Evolutionary conservation across 2,888 invertebrate species (phyloP).

Genomic region (Pammene aurita): DNA sequence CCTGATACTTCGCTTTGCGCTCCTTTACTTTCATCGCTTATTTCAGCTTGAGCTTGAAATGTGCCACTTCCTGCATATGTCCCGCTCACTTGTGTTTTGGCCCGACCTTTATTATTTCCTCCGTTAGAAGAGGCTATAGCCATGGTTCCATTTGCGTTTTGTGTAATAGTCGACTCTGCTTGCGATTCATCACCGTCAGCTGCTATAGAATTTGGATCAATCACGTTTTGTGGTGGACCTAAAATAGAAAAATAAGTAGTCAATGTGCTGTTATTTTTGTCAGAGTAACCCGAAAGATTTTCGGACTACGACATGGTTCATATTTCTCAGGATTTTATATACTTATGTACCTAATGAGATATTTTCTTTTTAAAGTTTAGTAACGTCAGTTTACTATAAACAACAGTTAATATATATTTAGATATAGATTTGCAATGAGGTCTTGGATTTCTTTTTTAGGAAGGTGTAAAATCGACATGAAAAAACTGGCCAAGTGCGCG

Average conservation of each 20-base stretch:
- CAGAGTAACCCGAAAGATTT: background rate
- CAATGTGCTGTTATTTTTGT: background rate
- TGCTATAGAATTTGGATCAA: conserved; percentile 66
- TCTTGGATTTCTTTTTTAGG: too few relatives aligned
- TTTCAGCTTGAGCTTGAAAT: conserved; percentile 92
- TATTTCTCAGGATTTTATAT: too few relatives aligned
- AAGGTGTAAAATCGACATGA: too few relatives aligned
- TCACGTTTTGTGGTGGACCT: conserved; percentile 70
- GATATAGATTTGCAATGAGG: too few relatives aligned
- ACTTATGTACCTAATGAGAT: too few relatives aligned
- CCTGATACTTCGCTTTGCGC: conserved; percentile 88
- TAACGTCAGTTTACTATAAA: too few relatives aligned
- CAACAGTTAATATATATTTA: too few relatives aligned
- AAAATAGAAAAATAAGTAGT: conserved; percentile 44
- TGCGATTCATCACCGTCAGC: conserved; percentile 88
- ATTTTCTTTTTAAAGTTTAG: too few relatives aligned
- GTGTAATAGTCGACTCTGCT: conserved; percentile 86
- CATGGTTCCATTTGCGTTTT: conserved; percentile 85
- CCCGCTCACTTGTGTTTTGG: conserved; percentile 92
- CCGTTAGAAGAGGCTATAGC: conserved; percentile 91
- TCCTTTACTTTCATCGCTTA: conserved; percentile 88
- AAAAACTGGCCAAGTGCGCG: too few relatives aligned
- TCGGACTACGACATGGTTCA: too few relatives aligned
- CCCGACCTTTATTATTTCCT: conserved; percentile 87
- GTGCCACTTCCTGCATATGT: conserved; percentile 90